Evolutionary conservation across 2,888 invertebrate genomes (phyloP).

Genomic region (Brachylomia viminalis): DNA sequence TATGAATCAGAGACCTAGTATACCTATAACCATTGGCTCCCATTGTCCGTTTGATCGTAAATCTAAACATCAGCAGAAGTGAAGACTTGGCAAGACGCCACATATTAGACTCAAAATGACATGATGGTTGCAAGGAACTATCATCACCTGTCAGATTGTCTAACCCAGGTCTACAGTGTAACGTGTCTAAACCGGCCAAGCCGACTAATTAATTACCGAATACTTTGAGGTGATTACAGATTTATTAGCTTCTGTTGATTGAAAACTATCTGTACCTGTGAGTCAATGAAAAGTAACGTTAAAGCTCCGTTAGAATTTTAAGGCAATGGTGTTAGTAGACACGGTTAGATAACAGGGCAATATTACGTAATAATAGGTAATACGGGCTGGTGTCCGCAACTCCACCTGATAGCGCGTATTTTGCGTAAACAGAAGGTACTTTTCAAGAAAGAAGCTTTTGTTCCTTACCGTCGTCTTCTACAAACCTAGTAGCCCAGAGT

Average conservation of each 20-base stretch:
- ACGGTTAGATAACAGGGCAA: too few species aligned
- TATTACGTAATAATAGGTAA: too few species aligned
- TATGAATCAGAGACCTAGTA: conserved; percentile 36
- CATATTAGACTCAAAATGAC: conserved; percentile 33
- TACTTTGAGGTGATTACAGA: conserved; percentile 36
- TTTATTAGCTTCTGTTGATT: conserved; percentile 44
- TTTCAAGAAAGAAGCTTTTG: background rate
- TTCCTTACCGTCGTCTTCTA: background rate
- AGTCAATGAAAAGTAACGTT: conserved; percentile 17
- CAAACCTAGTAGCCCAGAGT: background rate
- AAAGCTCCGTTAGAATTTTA: too few species aligned
- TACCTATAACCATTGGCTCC: conserved; percentile 14
- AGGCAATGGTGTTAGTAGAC: too few species aligned
- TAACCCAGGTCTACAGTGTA: conserved; percentile 23
- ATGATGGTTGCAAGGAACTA: conserved; percentile 29
- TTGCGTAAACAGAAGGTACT: too few species aligned
- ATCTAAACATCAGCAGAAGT: conserved; percentile 46
- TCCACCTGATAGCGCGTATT: too few species aligned
- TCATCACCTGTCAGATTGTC: conserved; percentile 54
- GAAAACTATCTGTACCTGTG: conserved; percentile 29
- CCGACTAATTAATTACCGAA: conserved; percentile 51
- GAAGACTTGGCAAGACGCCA: conserved; percentile 44
- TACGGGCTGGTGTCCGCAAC: too few species aligned
- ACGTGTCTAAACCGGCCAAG: conserved; percentile 30
- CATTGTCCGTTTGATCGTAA: conserved; percentile 36